A percentile compares a stretch with the other conserved stretches of the same genome.
These are phyloP conservation scores for Trochalopteron elliotii DNA, from an alignment of 2,113 vertebrate species.

Conservation along the genomic window DNA sequence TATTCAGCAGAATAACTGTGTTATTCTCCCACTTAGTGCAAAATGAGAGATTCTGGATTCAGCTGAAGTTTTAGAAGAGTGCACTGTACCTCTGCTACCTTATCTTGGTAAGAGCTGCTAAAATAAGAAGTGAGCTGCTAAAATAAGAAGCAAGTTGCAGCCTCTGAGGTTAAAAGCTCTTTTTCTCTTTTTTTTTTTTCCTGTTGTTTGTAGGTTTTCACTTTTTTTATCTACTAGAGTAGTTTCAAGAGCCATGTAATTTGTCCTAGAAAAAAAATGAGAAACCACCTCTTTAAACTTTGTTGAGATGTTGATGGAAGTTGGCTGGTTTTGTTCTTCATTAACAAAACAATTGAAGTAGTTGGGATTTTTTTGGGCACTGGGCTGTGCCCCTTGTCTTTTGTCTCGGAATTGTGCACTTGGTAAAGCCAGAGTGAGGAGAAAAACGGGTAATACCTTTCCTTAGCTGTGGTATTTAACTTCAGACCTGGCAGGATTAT, in stretches of 20 bases:
- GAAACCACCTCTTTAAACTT: not conserved
- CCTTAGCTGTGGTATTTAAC: slow-evolving; percentile 4
- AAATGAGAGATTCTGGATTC: not conserved
- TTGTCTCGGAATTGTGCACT: not conserved
- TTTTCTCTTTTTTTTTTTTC: not conserved
- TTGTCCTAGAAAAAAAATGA: not conserved
- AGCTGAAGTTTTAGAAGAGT: not conserved
- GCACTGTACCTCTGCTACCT: not conserved
- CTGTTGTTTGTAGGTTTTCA: not conserved
- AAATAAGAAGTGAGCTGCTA: not conserved
- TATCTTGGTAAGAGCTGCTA: not conserved
- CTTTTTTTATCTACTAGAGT: not conserved
- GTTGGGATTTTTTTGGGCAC: not conserved
- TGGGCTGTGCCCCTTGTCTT: not conserved
- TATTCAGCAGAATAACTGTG: not conserved
- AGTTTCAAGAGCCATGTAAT: not conserved
- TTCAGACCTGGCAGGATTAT: not conserved
- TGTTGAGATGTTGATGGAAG: not conserved
- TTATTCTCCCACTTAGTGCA: not conserved
- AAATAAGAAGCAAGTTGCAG: not conserved
- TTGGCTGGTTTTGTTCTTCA: not conserved
- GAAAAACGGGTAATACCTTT: not conserved
- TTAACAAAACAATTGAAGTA: not conserved
- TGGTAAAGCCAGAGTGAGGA: not conserved
- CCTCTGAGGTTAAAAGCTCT: not conserved